Base-by-base conservation (phyloP, 2,888 invertebrate genomes). In the Plagodis pulveraria region DNA sequence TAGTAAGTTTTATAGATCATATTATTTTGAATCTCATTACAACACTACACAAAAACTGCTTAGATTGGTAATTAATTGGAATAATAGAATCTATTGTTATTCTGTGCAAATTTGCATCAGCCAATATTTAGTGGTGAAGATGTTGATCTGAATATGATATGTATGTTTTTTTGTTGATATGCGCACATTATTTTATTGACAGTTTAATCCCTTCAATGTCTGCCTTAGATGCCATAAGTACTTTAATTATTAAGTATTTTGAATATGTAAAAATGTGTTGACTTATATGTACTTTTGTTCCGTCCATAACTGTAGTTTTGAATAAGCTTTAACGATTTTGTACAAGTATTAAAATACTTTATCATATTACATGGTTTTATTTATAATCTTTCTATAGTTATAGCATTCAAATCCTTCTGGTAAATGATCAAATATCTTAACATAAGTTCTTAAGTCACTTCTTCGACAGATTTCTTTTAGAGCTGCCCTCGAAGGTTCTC, bases 341-440 rank as follows among this genome's bases (percentile, higher is more conserved):
- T 58, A 60, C 46, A 55, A 60, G 11, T 50, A 62, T 63, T 56
- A 58, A 59, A 58, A 58, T 49, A 58, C 40, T 40, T 62, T 47
- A 6, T 36, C 10, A 7, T 48, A 50, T 70, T 54, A 63, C 58
- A 66, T 62, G 49, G 50, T 69, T 58, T 73, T 63, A 74, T 62
- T 73, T 53, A 49, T 78, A 67, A 56, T 63, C 65, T 67, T 78
- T 22, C 55, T 80, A 62, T 80, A 73, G 64, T 83, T 77, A 58
- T 81, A 89, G 75, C 86, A 89, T 69, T 89, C 77, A 72, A 90
- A 86, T 42, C 82, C 84, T 47, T 68, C 45, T 6, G 91, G 91
- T 63, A 91, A 70, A 46, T 51, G 66, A 56, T 81, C 72, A 69
- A 90, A 87, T 8, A 70, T 67, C 67, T 79, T 86, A 62, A 91